Conservation (phyloP, 2,888 invertebrate genomes). For the Chelonus formosanus region DNA sequence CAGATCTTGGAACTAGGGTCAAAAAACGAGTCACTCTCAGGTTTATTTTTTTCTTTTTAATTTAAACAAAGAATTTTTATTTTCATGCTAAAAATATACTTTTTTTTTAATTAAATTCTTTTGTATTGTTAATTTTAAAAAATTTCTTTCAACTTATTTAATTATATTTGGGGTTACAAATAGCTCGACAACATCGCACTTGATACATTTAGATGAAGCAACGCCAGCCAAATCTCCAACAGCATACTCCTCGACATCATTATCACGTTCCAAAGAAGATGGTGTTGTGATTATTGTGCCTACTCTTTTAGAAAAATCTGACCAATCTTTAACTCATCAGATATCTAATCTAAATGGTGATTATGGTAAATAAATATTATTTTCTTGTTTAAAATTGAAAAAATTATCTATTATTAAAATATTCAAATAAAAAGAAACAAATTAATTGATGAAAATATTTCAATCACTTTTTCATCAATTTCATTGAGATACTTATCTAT, state of each 20-base stretch:
- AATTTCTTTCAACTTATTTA: constrained; percentile 8
- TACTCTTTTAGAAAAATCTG: constrained; percentile 58
- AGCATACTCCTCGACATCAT: constrained; percentile 38
- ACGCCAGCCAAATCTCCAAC: constrained; percentile 31
- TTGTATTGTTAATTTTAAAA: constrained; percentile 9
- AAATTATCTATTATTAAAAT: no score
- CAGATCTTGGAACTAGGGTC: constrained; percentile 81
- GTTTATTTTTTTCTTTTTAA: constrained; percentile 59
- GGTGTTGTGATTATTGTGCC: constrained; percentile 69
- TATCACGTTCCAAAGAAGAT: constrained; percentile 56
- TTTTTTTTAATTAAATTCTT: not conserved
- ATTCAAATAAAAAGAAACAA: no score
- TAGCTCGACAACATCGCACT: constrained; percentile 54
- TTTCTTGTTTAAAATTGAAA: no score
- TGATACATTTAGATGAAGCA: constrained; percentile 51
- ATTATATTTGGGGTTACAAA: constrained; percentile 4
- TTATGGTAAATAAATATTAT: constrained; percentile 49
- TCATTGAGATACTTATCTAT: no score
- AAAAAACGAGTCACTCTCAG: constrained; percentile 87
- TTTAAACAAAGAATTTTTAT: no score
- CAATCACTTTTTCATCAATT: no score
- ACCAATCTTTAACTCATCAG: constrained; percentile 41
- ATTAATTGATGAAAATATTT: no score
- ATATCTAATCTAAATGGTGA: constrained; percentile 42
- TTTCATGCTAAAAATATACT: not conserved